phyloP scores from a whole-genome alignment of 1,140 invertebrate genomes.

The Gerris buenoi region DNA sequence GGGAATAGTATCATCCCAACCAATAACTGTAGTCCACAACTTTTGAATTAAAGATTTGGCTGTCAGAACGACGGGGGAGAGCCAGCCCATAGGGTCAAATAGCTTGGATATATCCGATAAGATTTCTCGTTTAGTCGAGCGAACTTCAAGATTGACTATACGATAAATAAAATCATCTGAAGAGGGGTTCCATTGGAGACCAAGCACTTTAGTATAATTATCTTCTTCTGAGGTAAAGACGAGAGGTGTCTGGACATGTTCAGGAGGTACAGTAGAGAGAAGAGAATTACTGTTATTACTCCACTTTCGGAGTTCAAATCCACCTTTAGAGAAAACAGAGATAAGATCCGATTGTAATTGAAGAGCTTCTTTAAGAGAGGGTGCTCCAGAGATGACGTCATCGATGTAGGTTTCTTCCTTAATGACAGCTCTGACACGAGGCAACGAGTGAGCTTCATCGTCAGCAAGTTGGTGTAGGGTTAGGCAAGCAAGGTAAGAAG shows the following conservation, averaged over 20 bases:
- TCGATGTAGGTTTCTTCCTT: background rate
- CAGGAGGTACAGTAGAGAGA: background rate
- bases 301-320: background rate
- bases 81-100: conserved; percentile 27
- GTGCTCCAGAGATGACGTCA: background rate
- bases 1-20: background rate
- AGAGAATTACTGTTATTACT: background rate
- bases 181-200: background rate
- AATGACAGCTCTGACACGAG: background rate
- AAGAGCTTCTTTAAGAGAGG: background rate
- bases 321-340: background rate
- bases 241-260: background rate
- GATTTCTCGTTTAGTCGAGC: conserved; percentile 18
- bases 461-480: background rate
- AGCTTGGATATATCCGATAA: conserved; percentile 21
- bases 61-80: conserved; percentile 21
- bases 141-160: too few species aligned
- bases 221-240: background rate
- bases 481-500: background rate
- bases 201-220: background rate
- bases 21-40: background rate
- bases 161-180: background rate
- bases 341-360: background rate
- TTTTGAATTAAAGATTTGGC: conserved; percentile 11
- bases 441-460: background rate